Base-by-base conservation (phyloP, 92 coral and sea anemone species). In the Palythoa grandiflora region DNA sequence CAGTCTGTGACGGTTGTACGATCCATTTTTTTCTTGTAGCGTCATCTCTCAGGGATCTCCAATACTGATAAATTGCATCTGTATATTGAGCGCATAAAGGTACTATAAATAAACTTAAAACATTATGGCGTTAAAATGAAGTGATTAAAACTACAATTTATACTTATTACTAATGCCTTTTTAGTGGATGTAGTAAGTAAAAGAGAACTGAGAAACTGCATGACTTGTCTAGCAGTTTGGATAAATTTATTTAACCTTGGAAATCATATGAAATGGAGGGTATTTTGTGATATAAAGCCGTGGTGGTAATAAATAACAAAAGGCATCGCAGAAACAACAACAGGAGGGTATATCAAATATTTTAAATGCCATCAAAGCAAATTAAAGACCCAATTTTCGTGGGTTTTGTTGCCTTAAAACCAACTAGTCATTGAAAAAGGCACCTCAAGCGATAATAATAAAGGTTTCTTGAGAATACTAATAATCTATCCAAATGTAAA, bases 141-240 rank as follows among this genome's bases (percentile, higher is more conserved):
- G 63, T 55, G 63, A 55, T 9, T 55, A 55, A 55, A 55, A 55
- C 63, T 55, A 55, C 12, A 55, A 55, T 55, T 55, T 55, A 55
- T 55, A 55, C 63, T 55, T 55, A 55, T 55, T 55, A 55, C 63
- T 55, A 9, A 6, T 55, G 63, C 63, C 63, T 55, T 7, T 55
- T 55, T 55, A 7, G 9, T 55, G n/a, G 63, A 55, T 55, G 12
- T 55, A 55, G 12, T 55, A 55, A 55, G 63, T 55, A 55, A 55
- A 55, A 55, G 63, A 55, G 63, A 55, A 55, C 63, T 55, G 63
- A 55, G 63, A 55, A 55, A 55, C 9, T 55, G 63, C 16, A 5
- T 55, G 63, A 55, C 63, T 55, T 55, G 61, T 54, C 61, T 54
- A 54, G 61, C 61, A 54, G 61, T 54, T 54, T 54, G 61, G 61